phyloP scores from a whole-genome alignment of 2,797 vertebrate genomes.

The Psittacula derbiana region DNA sequence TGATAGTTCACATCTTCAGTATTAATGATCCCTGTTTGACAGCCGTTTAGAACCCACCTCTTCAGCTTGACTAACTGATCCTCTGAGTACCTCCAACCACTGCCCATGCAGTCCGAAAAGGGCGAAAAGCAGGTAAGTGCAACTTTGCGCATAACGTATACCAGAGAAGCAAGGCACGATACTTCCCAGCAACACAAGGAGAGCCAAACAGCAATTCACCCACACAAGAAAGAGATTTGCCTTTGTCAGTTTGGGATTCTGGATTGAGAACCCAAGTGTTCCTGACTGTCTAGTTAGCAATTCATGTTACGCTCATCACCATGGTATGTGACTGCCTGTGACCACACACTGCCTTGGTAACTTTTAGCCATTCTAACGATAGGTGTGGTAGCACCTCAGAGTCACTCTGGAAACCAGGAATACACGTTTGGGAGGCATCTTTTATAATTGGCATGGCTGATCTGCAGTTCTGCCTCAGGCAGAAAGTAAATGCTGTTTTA shows the following conservation, averaged over 20 bases:
- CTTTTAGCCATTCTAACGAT: slow-evolving; percentile 18
- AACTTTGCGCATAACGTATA: neutral
- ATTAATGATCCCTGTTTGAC: neutral
- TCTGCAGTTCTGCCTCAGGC: slow-evolving; percentile 47
- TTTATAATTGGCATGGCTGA: slow-evolving; percentile 61
- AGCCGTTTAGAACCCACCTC: neutral
- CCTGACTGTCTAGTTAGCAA: neutral
- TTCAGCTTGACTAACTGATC: neutral
- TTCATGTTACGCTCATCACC: neutral
- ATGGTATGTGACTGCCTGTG: neutral
- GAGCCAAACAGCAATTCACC: neutral
- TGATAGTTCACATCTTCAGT: neutral
- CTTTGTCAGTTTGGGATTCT: neutral
- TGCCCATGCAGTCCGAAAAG: neutral
- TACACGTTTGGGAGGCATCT: slow-evolving; percentile 64
- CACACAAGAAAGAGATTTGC: neutral
- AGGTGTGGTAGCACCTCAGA: slow-evolving; percentile 39
- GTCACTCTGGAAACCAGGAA: slow-evolving; percentile 57
- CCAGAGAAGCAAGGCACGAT: neutral
- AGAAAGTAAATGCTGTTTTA: slow-evolving; percentile 15
- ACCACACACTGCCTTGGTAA: slow-evolving; percentile 22
- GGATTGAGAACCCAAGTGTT: neutral
- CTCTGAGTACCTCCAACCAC: neutral
- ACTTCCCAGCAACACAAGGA: neutral
- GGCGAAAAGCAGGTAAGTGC: neutral